Evolutionary conservation across 2,888 invertebrate species (phyloP), one percentile per base, ranked within the genome.

Genomic region (Octodonta nipae): DNA sequence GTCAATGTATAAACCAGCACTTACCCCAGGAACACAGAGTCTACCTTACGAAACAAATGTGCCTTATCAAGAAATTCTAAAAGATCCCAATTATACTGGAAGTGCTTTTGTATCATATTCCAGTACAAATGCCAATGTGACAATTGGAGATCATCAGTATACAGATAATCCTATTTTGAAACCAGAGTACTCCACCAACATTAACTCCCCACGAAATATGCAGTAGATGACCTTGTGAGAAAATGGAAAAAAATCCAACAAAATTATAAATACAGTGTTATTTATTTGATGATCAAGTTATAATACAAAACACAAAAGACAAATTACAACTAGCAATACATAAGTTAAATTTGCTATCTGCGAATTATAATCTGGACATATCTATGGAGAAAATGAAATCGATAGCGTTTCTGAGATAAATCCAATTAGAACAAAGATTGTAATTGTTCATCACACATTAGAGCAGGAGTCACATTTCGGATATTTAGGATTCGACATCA

Each of bases 231-330:
- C n/a, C n/a, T n/a, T n/a, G n/a, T n/a, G n/a, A n/a, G n/a, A n/a
- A n/a, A n/a, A n/a, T n/a, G n/a, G n/a, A n/a, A n/a, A n/a, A n/a
- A n/a, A n/a, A n/a, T 7, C 20, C 6, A 6, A 20, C 6, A 20
- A 20, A 20, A n/a, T 6, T 7, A 20, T 20, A 20, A 20, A 6
- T 20, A 20, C 20, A 20, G n/a, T 20, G 20, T 20, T 20, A 20
- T 20, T 20, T 20, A n/a, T n/a, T n/a, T n/a, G n/a, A 20, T 20
- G 20, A 20, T 20, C n/a, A 20, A 20, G 20, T 20, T 20, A 20
- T 20, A 20, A 20, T 20, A n/a, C n/a, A n/a, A n/a, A n/a, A n/a
- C n/a, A n/a, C n/a, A n/a, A n/a, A n/a, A n/a, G n/a, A n/a, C n/a
- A 20, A 20, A 20, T 20, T 20, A 20, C 20, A 20, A 20, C 20